Conservation (phyloP, 2,113 vertebrate species). For the Phycodurus eques region DNA sequence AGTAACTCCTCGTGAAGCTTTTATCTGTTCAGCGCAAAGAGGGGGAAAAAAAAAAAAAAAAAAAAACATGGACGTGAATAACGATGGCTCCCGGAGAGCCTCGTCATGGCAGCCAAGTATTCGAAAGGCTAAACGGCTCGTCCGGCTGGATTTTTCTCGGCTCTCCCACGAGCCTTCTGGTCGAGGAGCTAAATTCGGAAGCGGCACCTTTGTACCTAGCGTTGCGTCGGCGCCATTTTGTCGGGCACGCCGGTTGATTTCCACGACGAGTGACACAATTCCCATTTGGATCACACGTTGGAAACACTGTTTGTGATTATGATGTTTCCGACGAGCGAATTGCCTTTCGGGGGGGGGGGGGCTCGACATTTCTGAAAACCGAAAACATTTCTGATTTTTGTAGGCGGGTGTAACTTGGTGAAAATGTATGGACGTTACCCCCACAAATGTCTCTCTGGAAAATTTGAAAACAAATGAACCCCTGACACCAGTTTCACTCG, state of each 20-base stretch:
- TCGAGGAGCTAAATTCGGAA: constrained; percentile 45
- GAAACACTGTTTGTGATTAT: too few relatives aligned
- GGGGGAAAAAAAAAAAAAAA: background rate
- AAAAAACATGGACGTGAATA: background rate
- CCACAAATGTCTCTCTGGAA: too few relatives aligned
- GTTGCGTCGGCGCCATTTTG: background rate
- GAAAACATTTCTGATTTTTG: too few relatives aligned
- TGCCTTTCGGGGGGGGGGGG: too few relatives aligned
- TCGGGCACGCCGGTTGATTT: background rate
- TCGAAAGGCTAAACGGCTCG: background rate
- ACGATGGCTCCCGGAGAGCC: background rate
- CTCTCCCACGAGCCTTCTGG: constrained; percentile 70
- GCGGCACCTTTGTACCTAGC: background rate
- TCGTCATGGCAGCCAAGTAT: background rate
- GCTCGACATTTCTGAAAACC: too few relatives aligned
- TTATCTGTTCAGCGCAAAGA: background rate
- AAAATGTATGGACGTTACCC: too few relatives aligned
- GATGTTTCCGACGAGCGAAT: too few relatives aligned
- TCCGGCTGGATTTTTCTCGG: constrained; percentile 60
- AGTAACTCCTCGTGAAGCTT: constrained; percentile 5
- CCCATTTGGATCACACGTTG: too few relatives aligned
- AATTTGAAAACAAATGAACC: too few relatives aligned
- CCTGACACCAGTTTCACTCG: too few relatives aligned
- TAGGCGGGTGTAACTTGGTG: too few relatives aligned
- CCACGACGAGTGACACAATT: too few relatives aligned